Percentiles rank a stretch among this genome's conserved stretches.
phyloP scores from a whole-genome alignment of 92 coral and sea anemone species.

The Nematostella vectensis region DNA sequence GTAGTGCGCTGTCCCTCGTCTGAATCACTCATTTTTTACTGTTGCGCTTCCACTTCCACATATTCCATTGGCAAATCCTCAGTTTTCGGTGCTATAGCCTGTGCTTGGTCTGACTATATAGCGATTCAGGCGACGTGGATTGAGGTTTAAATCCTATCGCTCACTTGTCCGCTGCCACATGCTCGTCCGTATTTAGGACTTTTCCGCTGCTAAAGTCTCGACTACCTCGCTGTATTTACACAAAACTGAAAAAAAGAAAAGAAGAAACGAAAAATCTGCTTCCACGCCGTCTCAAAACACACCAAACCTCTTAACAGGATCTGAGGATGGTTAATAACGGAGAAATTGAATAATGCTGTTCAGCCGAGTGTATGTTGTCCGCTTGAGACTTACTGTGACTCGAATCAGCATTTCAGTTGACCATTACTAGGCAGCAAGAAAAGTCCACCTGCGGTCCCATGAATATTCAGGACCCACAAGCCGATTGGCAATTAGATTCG shows the following conservation, averaged over 20 bases:
- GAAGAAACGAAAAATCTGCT: no score
- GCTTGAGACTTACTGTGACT: constrained; percentile 9
- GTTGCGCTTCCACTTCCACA: background rate
- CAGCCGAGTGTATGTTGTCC: background rate
- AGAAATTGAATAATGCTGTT: background rate
- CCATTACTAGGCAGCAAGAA: constrained; percentile 23
- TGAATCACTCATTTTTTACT: constrained; percentile 10
- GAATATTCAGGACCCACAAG: constrained; percentile 51
- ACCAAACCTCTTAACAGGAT: no score
- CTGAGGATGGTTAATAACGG: no score
- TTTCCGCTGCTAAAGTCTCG: background rate
- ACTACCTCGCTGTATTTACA: no score
- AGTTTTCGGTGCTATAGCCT: no score
- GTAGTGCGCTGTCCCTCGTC: constrained; percentile 28
- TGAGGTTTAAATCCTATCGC: no score
- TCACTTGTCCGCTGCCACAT: no score
- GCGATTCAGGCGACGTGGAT: no score
- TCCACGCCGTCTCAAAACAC: no score
- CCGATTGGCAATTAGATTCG: constrained; percentile 59
- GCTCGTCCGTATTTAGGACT: background rate
- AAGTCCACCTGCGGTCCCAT: constrained; percentile 40
- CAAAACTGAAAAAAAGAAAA: no score
- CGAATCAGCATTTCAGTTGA: constrained; percentile 15
- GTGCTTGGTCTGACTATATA: no score
- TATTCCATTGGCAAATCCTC: no score